Evolutionary conservation across 2,888 invertebrate genomes (phyloP), one percentile per base, ranked within the genome.

Genomic region (Epiblema foenella): DNA sequence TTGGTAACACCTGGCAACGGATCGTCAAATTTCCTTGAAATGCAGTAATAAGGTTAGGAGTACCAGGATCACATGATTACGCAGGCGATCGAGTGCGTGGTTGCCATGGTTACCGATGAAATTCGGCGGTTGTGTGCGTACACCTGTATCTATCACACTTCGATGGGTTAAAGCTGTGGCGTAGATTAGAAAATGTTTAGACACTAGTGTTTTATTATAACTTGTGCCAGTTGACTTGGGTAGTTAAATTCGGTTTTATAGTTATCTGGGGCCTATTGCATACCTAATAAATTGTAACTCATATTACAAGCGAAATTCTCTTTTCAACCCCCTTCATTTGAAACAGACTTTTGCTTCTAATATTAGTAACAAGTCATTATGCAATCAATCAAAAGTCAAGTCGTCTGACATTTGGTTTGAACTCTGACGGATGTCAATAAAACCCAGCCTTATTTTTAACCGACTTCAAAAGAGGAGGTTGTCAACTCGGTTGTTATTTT

Each of bases 21-120:
- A 33, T 66, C 57, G 62, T 62, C 71, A 42, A 77, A 75, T 87
- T 90, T 91, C 89, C 91, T 89, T 91, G 90, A 91, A 90, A 89
- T 87, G 89, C 88, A 90, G 90, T 84, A 92, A 91, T 93, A 93
- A 93, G 92, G 93, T 93, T 93, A 92, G 87, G 83, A 84, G 78
- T 89, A 93, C 92, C 81, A 91, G 90, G 91, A 72, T 0, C 71
- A 20, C 83, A 93, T 81, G 78, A 77, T 62, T 51, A 54, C 66
- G 52, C 71, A 84, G 82, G 83, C 7, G 42, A 52, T 54, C 11
- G 7, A 74, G 75, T 71, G 75, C 70, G 56, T 67, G 56, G 60
- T 72, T 64, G 52, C 69, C 54, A 64, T 62, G 62, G 63, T n/a
- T 24, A 67, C 73, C 29, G 24, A 58, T 62, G 73, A 73, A 74